These are phyloP conservation scores for Tetramorium parvispinum DNA, from an alignment of 1,140 invertebrate genomes.

Conservation along the genomic window DNA sequence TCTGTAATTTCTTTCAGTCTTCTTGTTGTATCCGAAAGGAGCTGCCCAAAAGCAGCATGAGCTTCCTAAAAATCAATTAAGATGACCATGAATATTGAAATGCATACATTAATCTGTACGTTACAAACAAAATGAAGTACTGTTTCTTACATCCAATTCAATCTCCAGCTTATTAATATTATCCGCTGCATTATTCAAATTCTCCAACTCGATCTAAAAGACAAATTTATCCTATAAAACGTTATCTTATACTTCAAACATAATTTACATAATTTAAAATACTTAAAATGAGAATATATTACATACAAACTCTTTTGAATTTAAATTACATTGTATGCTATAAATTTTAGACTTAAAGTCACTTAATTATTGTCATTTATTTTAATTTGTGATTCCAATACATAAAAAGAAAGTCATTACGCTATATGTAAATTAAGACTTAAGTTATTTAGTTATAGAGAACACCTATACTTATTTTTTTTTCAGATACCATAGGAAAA, in stretches of 20 bases:
- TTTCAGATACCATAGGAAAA: too few relatives aligned
- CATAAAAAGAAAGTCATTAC: not conserved
- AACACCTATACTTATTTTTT: too few relatives aligned
- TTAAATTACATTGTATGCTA: too few relatives aligned
- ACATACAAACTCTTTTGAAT: not conserved
- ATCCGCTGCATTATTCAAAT: constrained; percentile 97
- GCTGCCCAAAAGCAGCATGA: constrained; percentile 91
- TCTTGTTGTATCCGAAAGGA: constrained; percentile 92
- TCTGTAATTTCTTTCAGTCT: constrained; percentile 91
- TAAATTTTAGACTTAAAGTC: not conserved
- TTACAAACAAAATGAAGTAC: not conserved
- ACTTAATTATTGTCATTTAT: not conserved
- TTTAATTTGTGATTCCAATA: not conserved
- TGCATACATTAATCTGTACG: not conserved
- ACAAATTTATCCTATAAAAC: constrained; percentile 23
- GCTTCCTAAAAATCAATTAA: constrained; percentile 89
- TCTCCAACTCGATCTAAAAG: constrained; percentile 95
- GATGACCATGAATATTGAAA: not conserved
- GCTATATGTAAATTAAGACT: not conserved
- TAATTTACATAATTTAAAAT: not conserved
- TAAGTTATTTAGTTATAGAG: not conserved
- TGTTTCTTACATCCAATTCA: constrained; percentile 94
- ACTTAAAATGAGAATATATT: not conserved
- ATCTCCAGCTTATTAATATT: constrained; percentile 98
- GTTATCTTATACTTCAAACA: not conserved